Percentiles rank a stretch among this genome's conserved stretches.
Conservation (phyloP, 2,797 vertebrate genomes). For the Hozukius guyotensis region DNA sequence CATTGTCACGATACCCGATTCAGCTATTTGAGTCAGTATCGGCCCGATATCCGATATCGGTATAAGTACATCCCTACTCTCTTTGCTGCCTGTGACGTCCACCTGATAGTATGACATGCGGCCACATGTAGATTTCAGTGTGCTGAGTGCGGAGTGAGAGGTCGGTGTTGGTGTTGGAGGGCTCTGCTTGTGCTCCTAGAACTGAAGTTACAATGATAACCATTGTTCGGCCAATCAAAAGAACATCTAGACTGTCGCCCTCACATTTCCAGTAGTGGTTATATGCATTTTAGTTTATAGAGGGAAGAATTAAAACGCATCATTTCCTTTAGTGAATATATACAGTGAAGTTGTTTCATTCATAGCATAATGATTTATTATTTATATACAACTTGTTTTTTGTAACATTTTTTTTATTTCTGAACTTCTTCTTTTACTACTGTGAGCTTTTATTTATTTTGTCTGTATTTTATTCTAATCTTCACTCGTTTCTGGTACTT, state of each 20-base stretch:
- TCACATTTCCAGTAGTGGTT: constrained; percentile 34
- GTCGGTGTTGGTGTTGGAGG: not conserved
- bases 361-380: constrained; percentile 44
- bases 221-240: constrained; percentile 11
- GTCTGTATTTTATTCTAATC: constrained; percentile 31
- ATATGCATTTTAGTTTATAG: constrained; percentile 35
- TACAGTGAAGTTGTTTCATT: constrained; percentile 17
- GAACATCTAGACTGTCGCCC: constrained; percentile 1
- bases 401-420: constrained; percentile 23
- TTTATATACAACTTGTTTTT: constrained; percentile 54
- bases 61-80: not conserved
- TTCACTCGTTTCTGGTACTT: constrained; percentile 18
- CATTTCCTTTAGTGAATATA: constrained; percentile 22
- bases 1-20: not conserved
- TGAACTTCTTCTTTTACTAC: constrained; percentile 48
- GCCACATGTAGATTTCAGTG: not conserved
- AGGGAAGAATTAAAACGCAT: not conserved
- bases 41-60: not conserved
- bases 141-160: constrained; percentile 2
- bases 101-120: not conserved
- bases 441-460: constrained; percentile 65
- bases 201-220: constrained; percentile 15
- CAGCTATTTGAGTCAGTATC: not conserved
- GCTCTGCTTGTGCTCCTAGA: constrained; percentile 19
- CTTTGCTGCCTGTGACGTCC: not conserved